phyloP scores from a whole-genome alignment of 1,140 invertebrate genomes.

The Drosophila truncata region DNA sequence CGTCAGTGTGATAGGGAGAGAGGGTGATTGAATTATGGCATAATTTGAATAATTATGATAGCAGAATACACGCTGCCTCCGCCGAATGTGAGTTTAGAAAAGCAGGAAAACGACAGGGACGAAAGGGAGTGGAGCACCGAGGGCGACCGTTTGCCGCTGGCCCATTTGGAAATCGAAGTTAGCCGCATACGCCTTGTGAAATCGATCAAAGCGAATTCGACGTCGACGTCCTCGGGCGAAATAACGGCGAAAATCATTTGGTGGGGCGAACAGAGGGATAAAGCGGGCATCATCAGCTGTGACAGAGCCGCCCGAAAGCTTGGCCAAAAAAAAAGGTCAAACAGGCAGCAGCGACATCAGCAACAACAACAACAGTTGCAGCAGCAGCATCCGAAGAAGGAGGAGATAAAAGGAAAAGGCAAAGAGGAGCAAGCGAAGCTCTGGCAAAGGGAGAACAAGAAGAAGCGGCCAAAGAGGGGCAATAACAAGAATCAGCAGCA shows the following conservation, averaged over 20 bases:
- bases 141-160: conserved; percentile 5
- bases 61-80: conserved; percentile 33
- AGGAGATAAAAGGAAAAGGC: conserved; percentile 15
- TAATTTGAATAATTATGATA: conserved; percentile 69
- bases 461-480: conserved; percentile 15
- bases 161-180: conserved; percentile 57
- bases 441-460: conserved; percentile 23
- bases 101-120: conserved; percentile 16
- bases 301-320: conserved; percentile 43
- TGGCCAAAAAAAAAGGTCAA: conserved; percentile 60
- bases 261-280: conserved; percentile 50
- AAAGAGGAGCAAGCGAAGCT: conserved; percentile 10
- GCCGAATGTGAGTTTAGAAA: conserved; percentile 38
- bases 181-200: conserved; percentile 65
- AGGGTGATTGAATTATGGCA: conserved; percentile 55
- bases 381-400: conserved; percentile 5
- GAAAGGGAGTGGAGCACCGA: conserved; percentile 7
- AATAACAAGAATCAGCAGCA: conserved; percentile 15
- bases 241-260: conserved; percentile 57
- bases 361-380: conserved; percentile 29
- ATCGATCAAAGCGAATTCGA: conserved; percentile 72
- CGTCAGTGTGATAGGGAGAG: conserved; percentile 27
- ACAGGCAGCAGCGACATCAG: conserved; percentile 40
- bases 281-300: conserved; percentile 39
- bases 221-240: conserved; percentile 22